Conservation (phyloP, 2,888 invertebrate genomes). For the Rhopalosiphum nymphaeae region DNA sequence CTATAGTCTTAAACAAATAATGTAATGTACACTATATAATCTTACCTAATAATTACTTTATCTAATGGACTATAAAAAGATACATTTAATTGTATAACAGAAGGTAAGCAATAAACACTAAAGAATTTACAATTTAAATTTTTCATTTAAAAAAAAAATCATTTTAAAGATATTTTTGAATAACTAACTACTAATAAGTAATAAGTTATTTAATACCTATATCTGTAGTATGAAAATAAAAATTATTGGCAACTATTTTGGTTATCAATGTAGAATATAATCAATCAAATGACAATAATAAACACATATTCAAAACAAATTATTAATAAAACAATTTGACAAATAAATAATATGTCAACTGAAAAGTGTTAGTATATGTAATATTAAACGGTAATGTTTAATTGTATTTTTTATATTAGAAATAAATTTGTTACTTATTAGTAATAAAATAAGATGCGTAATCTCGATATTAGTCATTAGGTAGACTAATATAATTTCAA, state of each 20-base stretch:
- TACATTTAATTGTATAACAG: slow-evolving; percentile 1
- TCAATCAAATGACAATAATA: not conserved
- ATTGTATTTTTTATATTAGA: too few species aligned
- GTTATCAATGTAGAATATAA: not conserved
- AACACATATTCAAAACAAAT: not conserved
- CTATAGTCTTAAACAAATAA: slow-evolving; percentile 21
- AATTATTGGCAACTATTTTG: not conserved
- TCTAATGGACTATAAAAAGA: not conserved
- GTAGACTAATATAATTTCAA: not conserved
- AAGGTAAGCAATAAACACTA: not conserved
- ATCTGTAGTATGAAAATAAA: not conserved
- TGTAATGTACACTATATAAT: not conserved
- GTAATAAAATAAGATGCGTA: not conserved
- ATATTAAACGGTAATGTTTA: too few species aligned
- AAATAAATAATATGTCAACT: not conserved
- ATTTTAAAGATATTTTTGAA: not conserved
- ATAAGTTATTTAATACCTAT: not conserved
- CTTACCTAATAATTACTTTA: slow-evolving; percentile 25
- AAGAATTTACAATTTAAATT: not conserved
- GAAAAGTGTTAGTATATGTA: not conserved
- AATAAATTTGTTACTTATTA: too few species aligned
- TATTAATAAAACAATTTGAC: not conserved
- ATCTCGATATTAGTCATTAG: not conserved
- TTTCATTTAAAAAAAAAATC: not conserved
- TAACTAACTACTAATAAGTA: not conserved